These are phyloP conservation scores for Zaprionus nigranus DNA, from an alignment of 1,140 invertebrate genomes.

Conservation along the genomic window DNA sequence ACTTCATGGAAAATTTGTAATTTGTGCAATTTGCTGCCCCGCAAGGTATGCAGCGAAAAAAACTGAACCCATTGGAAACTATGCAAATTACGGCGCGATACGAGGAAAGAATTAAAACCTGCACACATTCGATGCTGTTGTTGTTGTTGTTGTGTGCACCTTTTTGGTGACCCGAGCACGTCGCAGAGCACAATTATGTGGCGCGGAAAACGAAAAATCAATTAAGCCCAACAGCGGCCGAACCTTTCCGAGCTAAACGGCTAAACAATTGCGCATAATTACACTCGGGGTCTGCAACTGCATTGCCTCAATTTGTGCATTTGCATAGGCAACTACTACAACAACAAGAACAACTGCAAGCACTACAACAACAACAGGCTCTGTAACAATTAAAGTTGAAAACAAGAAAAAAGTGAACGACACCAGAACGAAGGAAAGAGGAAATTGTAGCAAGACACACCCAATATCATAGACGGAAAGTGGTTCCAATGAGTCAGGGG, in stretches of 20 bases:
- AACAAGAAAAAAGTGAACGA: conserved; percentile 72
- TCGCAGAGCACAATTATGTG: conserved; percentile 47
- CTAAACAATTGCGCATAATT: conserved; percentile 83
- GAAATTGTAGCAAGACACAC: conserved; percentile 2
- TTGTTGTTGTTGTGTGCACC: conserved; percentile 14
- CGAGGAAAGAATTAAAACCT: conserved; percentile 22
- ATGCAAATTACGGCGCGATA: conserved; percentile 60
- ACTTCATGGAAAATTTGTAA: conserved; percentile 36
- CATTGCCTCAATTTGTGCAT: conserved; percentile 76
- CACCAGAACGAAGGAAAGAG: conserved; percentile 61
- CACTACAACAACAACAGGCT: conserved; percentile 31
- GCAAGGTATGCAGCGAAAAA: conserved; percentile 49
- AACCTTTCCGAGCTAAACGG: conserved; percentile 71
- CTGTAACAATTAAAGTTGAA: conserved; percentile 69
- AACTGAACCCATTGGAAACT: conserved; percentile 42
- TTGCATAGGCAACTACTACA: conserved; percentile 59
- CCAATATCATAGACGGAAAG: neutral
- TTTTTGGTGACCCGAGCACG: conserved; percentile 15
- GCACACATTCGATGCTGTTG: conserved; percentile 17
- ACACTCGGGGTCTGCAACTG: conserved; percentile 49
- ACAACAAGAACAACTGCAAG: conserved; percentile 19
- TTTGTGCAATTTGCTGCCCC: conserved; percentile 71
- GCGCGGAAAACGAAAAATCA: conserved; percentile 69
- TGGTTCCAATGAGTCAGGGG: neutral
- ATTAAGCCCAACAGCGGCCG: conserved; percentile 60